A percentile compares a stretch with the other conserved stretches of the same genome.
Conservation (phyloP, 2,797 vertebrate genomes). For the Tolypeutes matacus region DNA sequence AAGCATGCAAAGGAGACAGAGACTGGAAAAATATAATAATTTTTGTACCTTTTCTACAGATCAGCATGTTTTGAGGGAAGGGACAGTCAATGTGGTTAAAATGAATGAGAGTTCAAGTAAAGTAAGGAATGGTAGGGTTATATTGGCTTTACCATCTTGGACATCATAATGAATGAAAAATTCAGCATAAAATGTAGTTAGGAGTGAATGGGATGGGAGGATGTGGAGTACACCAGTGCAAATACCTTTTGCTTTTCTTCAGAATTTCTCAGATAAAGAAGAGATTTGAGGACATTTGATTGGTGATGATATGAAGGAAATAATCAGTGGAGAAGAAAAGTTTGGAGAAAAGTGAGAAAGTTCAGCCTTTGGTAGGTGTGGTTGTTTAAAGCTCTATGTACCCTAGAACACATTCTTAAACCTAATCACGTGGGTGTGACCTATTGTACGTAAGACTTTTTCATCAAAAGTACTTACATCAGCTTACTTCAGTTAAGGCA, state of each 20-base stretch:
- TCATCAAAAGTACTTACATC: too few relatives aligned
- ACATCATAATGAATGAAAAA: not conserved
- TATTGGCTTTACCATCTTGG: not conserved
- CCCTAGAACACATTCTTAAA: too few relatives aligned
- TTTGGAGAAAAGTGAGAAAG: not conserved
- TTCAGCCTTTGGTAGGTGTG: not conserved
- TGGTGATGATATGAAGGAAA: not conserved
- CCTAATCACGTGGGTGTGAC: too few relatives aligned
- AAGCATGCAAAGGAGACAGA: not conserved
- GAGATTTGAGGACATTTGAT: not conserved
- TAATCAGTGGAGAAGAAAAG: not conserved
- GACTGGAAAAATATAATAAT: not conserved
- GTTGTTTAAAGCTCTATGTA: too few relatives aligned
- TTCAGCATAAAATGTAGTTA: too few relatives aligned
- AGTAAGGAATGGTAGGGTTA: not conserved
- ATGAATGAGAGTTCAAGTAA: not conserved
- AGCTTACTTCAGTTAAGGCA: too few relatives aligned
- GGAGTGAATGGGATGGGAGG: not conserved
- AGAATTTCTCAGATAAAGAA: not conserved
- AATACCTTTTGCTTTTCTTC: not conserved
- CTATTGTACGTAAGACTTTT: too few relatives aligned
- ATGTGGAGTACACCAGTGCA: not conserved
- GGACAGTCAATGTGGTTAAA: not conserved
- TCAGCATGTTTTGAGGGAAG: not conserved
- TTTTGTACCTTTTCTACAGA: not conserved